Evolutionary conservation across 2,888 invertebrate genomes (phyloP).

Genomic region (Mechanitis mazaeus): DNA sequence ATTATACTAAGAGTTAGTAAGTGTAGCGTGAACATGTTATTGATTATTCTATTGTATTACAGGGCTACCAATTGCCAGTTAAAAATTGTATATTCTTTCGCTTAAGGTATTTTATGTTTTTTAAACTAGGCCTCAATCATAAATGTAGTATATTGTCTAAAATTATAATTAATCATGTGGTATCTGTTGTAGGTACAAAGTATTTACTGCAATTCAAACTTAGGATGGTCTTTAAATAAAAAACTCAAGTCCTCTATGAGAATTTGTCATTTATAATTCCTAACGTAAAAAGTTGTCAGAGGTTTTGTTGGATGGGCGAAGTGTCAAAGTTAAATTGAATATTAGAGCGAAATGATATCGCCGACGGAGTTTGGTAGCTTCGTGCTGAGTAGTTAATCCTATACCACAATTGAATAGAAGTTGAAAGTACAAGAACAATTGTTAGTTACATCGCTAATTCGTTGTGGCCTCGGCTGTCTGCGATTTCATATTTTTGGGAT

Average conservation of each 20-base stretch:
- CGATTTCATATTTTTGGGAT: slow-evolving; percentile 35
- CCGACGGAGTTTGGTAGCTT: slow-evolving; percentile 59
- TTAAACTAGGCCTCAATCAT: too few relatives aligned
- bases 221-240: slow-evolving; percentile 11
- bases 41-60: background rate
- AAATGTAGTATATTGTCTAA: too few relatives aligned
- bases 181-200: too few relatives aligned
- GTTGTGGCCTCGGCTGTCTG: slow-evolving; percentile 39
- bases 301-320: slow-evolving; percentile 66
- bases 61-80: background rate
- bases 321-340: slow-evolving; percentile 78
- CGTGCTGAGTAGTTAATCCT: slow-evolving; percentile 71
- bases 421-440: slow-evolving; percentile 61
- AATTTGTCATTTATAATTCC: slow-evolving; percentile 33
- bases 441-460: slow-evolving; percentile 60
- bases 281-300: slow-evolving; percentile 61
- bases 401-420: slow-evolving; percentile 68
- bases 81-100: too few relatives aligned
- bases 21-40: slow-evolving; percentile 16
- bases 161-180: too few relatives aligned
- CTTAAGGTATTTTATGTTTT: too few relatives aligned
- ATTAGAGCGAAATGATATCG: slow-evolving; percentile 72
- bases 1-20: slow-evolving; percentile 38
- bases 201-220: slow-evolving; percentile 6
- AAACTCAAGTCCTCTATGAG: slow-evolving; percentile 18